These are phyloP conservation scores for Clistopyga incitator DNA, from an alignment of 2,888 invertebrate species.

Conservation along the genomic window DNA sequence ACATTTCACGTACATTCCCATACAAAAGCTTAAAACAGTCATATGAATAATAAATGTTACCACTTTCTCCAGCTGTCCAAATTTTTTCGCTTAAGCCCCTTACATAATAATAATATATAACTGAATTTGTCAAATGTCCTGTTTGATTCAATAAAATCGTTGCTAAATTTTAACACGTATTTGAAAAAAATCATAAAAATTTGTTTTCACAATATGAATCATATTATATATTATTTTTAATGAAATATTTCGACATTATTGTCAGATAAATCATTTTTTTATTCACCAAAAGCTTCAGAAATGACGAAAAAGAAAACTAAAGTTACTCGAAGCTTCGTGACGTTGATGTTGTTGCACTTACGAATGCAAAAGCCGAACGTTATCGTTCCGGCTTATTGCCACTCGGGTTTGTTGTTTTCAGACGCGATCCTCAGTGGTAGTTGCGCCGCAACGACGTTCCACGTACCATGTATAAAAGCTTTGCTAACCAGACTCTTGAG, in stretches of 20 bases:
- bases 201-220: no score
- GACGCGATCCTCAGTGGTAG: slow-evolving; percentile 36
- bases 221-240: no score
- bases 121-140: no score
- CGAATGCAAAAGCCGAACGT: slow-evolving; percentile 68
- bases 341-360: slow-evolving; percentile 42
- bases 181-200: no score
- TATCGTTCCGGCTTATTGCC: slow-evolving; percentile 71
- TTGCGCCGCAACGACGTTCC: slow-evolving; percentile 1
- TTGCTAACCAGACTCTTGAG: slow-evolving; percentile 45
- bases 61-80: not conserved
- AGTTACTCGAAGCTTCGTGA: slow-evolving; percentile 2
- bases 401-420: slow-evolving; percentile 56
- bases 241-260: no score
- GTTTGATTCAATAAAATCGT: no score
- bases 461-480: slow-evolving; percentile 45
- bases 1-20: no score
- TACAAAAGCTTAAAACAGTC: not conserved
- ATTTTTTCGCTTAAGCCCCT: not conserved
- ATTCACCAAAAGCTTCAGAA: no score
- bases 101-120: no score
- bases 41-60: not conserved
- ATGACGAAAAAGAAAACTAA: slow-evolving; percentile 2
- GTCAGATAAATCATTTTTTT: no score
- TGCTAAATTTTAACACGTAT: no score